Conservation (phyloP, 1,140 invertebrate species). For the Gryllus bimaculatus region DNA sequence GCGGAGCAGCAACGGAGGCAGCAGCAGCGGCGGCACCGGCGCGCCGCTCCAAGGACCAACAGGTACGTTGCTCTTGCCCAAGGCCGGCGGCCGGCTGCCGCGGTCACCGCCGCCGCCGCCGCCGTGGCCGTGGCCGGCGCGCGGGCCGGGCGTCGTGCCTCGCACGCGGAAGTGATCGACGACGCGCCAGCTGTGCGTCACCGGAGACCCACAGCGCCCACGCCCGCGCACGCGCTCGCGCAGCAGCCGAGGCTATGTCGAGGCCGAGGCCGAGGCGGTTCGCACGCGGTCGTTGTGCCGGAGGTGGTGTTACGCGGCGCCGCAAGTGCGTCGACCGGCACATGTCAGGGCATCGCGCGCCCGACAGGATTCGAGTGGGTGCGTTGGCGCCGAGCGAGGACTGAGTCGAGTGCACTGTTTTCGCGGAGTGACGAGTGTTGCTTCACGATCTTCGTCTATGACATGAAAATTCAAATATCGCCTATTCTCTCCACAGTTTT, state of each 20-base stretch:
- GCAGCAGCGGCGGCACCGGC: background rate
- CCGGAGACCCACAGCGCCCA: no score
- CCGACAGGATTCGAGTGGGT: background rate
- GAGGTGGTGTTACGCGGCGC: no score
- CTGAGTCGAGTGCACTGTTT: no score
- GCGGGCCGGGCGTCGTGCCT: background rate
- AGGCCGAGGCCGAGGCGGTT: no score
- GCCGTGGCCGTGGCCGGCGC: background rate
- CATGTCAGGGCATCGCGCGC: background rate
- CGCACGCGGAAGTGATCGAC: background rate
- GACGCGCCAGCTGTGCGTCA: no score
- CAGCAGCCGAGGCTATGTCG: no score
- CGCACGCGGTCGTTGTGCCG: no score
- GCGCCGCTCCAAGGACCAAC: background rate
- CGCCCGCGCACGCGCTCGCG: no score
- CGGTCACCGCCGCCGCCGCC: background rate
- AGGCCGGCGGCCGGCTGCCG: background rate
- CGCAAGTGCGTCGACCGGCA: background rate
- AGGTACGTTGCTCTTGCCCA: background rate
- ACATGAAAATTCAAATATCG: no score
- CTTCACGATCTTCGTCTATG: no score
- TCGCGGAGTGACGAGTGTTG: no score
- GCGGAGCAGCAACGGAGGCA: background rate
- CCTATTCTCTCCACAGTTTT: no score
- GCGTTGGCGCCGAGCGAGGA: background rate